Evolutionary conservation across 2,797 vertebrate genomes (phyloP).

Genomic region (Potorous gilbertii): DNA sequence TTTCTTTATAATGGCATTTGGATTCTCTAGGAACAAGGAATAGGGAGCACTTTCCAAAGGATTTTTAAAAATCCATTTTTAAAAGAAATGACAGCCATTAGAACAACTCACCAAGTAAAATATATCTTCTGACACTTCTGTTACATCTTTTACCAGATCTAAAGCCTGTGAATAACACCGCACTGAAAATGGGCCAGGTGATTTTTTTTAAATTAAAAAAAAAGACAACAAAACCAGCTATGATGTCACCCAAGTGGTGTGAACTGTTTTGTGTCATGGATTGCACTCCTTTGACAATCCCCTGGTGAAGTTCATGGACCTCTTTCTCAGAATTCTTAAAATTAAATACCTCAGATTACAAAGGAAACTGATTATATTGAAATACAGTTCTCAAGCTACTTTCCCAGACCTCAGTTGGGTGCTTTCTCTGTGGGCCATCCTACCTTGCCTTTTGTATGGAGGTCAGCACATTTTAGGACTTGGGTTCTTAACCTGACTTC

Average conservation of each 20-base stretch:
- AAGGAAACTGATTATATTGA: background rate
- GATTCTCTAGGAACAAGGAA: background rate
- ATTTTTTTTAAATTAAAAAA: constrained; percentile 5
- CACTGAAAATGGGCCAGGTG: background rate
- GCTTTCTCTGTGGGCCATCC: background rate
- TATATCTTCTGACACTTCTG: background rate
- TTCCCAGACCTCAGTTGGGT: background rate
- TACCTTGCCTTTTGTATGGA: background rate
- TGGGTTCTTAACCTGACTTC: background rate
- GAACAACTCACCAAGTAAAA: constrained; percentile 27
- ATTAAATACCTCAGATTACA: background rate
- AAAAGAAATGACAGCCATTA: constrained; percentile 5
- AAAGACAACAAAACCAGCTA: background rate
- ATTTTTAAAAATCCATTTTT: background rate
- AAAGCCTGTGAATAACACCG: constrained; percentile 8
- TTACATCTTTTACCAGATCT: constrained; percentile 22
- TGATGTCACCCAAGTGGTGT: background rate
- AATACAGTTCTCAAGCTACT: background rate
- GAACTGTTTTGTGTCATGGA: background rate
- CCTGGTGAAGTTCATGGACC: background rate
- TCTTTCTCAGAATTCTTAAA: background rate
- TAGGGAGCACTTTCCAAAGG: constrained; percentile 1
- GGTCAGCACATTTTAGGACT: background rate
- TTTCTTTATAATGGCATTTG: background rate
- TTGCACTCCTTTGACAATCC: background rate